Percentiles rank a stretch among this genome's conserved stretches.
Evolutionary conservation across 2,888 invertebrate genomes (phyloP).

Genomic region (Habrosyne pyritoides): DNA sequence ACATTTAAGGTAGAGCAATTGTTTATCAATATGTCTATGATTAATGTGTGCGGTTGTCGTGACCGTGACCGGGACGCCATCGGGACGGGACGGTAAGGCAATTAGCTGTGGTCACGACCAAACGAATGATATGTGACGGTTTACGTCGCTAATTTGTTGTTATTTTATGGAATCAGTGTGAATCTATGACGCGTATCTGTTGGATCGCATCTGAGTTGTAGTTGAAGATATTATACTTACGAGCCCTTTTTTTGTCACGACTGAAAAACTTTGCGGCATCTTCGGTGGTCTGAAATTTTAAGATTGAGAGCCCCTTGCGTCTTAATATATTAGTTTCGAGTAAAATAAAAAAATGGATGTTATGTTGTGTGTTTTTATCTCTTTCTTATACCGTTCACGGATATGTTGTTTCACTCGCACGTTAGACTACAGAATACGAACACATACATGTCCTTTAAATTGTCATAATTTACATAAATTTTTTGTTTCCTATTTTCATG

Average conservation of each 20-base stretch:
- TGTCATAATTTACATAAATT: no score
- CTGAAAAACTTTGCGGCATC: neutral
- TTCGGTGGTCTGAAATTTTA: neutral
- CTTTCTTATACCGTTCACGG: no score
- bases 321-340: no score
- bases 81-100: constrained; percentile 53
- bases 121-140: constrained; percentile 73
- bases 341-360: no score
- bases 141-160: constrained; percentile 66
- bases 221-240: constrained; percentile 14
- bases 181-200: constrained; percentile 18
- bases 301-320: neutral
- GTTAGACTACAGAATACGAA: no score
- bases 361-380: no score
- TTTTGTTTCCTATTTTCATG: no score
- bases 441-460: no score
- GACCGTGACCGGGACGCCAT: constrained; percentile 58
- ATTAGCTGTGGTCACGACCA: constrained; percentile 77
- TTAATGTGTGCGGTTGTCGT: constrained; percentile 72
- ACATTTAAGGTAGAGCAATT: constrained; percentile 82
- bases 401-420: no score
- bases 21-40: constrained; percentile 81
- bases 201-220: neutral
- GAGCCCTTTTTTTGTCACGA: neutral
- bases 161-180: constrained; percentile 17